Evolutionary conservation across 2,797 vertebrate genomes (phyloP).

Genomic region (Kryptolebias ocellatus): DNA sequence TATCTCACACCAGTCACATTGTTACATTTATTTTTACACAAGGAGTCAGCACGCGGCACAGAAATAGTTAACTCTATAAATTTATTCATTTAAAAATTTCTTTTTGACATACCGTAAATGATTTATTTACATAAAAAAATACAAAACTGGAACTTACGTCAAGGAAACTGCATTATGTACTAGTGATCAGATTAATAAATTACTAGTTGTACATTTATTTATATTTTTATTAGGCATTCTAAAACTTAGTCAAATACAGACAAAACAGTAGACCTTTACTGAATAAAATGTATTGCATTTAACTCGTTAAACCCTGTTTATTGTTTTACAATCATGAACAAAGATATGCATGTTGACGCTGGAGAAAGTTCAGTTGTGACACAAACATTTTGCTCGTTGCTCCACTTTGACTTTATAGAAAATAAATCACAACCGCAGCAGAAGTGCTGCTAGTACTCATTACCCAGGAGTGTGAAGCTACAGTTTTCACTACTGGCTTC

Average conservation of each 20-base stretch:
- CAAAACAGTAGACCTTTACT: too few species aligned
- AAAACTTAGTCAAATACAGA: neutral
- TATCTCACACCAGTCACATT: neutral
- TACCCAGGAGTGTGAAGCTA: neutral
- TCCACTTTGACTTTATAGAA: neutral
- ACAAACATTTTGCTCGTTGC: neutral
- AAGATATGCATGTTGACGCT: neutral
- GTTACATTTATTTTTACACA: neutral
- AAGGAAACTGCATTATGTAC: too few species aligned
- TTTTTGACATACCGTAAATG: constrained; percentile 8
- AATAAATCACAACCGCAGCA: neutral
- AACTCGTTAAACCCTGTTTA: neutral
- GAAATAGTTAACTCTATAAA: neutral
- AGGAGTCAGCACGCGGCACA: neutral
- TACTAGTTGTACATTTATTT: too few species aligned
- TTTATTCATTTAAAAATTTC: constrained; percentile 49
- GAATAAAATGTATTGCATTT: too few species aligned
- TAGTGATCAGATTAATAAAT: too few species aligned
- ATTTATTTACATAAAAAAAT: neutral
- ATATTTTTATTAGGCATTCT: too few species aligned
- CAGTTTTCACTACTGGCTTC: too few species aligned
- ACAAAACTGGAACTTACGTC: too few species aligned
- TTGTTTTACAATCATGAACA: neutral
- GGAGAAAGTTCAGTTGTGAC: neutral
- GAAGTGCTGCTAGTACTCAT: neutral